A percentile compares a stretch with the other conserved stretches of the same genome.
These are phyloP conservation scores for Panopea generosa DNA, from an alignment of 2,888 invertebrate genomes.

Conservation along the genomic window DNA sequence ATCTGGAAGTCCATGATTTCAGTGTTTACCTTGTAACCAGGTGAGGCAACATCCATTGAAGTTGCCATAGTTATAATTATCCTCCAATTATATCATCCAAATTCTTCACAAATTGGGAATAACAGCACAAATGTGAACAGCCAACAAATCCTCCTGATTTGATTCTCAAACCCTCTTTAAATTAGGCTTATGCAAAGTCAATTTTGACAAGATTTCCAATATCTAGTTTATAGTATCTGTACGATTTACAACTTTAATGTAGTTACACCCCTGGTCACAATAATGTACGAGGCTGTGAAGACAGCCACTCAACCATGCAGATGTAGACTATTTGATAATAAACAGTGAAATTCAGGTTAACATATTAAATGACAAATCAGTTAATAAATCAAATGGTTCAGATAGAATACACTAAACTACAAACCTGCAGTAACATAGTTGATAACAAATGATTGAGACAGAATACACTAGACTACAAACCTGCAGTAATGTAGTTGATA, in stretches of 20 bases:
- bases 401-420: too few relatives aligned
- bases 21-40: constrained; percentile 5
- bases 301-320: constrained; percentile 18
- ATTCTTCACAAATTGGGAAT: not conserved
- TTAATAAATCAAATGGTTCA: too few relatives aligned
- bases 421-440: too few relatives aligned
- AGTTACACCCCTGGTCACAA: constrained; percentile 10
- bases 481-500: too few relatives aligned
- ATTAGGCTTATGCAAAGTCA: not conserved
- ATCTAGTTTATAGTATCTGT: too few relatives aligned
- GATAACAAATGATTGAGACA: too few relatives aligned
- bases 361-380: too few relatives aligned
- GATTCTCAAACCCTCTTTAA: not conserved
- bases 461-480: too few relatives aligned
- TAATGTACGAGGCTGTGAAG: constrained; percentile 25
- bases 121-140: too few relatives aligned
- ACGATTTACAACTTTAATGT: too few relatives aligned
- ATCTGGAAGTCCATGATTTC: not conserved
- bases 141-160: constrained; percentile 1
- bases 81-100: not conserved
- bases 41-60: not conserved
- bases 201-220: constrained; percentile 4
- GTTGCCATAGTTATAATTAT: constrained; percentile 11
- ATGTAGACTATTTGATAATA: too few relatives aligned
- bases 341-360: too few relatives aligned